Conservation (phyloP, 2,797 vertebrate genomes). For the Crenuchus spilurus region DNA sequence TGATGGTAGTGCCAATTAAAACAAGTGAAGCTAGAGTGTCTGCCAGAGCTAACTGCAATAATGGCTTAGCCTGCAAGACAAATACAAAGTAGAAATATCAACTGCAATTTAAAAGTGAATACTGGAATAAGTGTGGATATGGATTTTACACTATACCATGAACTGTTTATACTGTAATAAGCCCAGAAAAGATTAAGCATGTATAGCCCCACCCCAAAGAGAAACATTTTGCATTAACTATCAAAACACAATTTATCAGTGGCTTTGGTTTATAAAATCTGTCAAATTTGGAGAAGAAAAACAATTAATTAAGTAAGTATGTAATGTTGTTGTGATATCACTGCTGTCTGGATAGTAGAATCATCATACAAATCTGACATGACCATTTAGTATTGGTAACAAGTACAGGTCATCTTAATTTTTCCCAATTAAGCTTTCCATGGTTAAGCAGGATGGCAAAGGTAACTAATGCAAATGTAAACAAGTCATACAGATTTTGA, state of each 20-base stretch:
- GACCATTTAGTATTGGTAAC: too few species aligned
- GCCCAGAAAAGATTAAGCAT: background rate
- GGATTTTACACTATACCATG: background rate
- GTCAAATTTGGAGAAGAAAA: too few species aligned
- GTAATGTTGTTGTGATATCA: too few species aligned
- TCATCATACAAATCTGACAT: too few species aligned
- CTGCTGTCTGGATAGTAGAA: too few species aligned
- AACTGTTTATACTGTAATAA: too few species aligned
- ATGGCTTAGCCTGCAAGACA: constrained; percentile 71
- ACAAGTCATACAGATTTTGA: background rate
- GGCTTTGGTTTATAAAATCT: too few species aligned
- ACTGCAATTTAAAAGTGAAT: background rate
- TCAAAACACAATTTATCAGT: too few species aligned
- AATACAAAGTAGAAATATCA: constrained; percentile 16
- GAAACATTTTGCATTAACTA: too few species aligned
- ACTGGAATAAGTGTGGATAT: background rate
- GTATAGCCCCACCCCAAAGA: background rate
- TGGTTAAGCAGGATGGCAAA: too few species aligned
- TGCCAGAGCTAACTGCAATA: constrained; percentile 80
- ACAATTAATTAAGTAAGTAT: too few species aligned
- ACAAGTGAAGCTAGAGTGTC: constrained; percentile 76
- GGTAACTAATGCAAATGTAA: background rate
- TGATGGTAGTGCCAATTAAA: constrained; percentile 65
- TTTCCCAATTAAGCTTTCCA: too few species aligned
- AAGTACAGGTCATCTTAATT: background rate